Percentiles rank a stretch among this genome's conserved stretches.
phyloP scores from a whole-genome alignment of 2,888 invertebrate genomes.

The Acheta domesticus region DNA sequence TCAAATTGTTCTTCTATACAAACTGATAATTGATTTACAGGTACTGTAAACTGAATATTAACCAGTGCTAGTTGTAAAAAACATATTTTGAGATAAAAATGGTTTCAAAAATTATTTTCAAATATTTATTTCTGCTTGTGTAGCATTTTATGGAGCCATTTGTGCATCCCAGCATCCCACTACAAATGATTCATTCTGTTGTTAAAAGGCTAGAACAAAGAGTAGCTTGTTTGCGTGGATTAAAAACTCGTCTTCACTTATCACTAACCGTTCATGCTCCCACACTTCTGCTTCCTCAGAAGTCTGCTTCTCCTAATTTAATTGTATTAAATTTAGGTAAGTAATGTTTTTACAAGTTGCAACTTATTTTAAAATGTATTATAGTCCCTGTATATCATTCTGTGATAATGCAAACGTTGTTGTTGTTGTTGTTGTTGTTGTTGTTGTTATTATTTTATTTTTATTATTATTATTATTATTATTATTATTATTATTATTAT shows the following conservation, averaged over 20 bases:
- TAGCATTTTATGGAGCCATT: conserved; percentile 60
- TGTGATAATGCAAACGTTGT: background rate
- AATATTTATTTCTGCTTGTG: conserved; percentile 23
- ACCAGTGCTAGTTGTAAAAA: background rate
- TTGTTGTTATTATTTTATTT: too few species aligned
- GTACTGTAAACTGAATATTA: conserved; percentile 46
- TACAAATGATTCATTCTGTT: conserved; percentile 41
- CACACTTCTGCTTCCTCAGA: conserved; percentile 71
- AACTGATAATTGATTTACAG: conserved; percentile 62
- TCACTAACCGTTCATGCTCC: conserved; percentile 70
- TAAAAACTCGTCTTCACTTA: conserved; percentile 57
- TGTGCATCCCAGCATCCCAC: conserved; percentile 41
- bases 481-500: too few species aligned
- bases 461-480: too few species aligned
- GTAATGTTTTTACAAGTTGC: conserved; percentile 30
- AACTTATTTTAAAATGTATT: background rate
- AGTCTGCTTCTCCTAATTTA: conserved; percentile 72
- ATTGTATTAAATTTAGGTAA: conserved; percentile 70
- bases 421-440: too few species aligned
- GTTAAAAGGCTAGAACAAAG: conserved; percentile 48
- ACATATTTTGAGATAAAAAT: background rate
- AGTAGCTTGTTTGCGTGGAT: conserved; percentile 48
- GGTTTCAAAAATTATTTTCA: background rate
- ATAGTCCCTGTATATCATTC: background rate
- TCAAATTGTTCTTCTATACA: conserved; percentile 66